Evolutionary conservation across 2,797 vertebrate genomes (phyloP).

Genomic region (Pempheris klunzingeri): DNA sequence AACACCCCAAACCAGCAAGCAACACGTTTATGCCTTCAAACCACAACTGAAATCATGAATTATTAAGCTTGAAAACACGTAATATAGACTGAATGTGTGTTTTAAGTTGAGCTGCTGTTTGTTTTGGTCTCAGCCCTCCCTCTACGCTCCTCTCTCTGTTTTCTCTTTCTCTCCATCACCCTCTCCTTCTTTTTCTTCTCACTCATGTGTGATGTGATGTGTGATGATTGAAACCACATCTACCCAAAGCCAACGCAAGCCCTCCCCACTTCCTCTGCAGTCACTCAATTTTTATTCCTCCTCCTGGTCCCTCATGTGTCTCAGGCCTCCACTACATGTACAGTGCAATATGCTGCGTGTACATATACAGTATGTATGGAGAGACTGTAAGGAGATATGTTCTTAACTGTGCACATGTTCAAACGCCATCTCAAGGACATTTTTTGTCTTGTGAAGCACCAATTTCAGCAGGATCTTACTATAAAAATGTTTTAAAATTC

Average conservation of each 20-base stretch:
- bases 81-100: conserved; percentile 25
- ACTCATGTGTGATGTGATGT: conserved; percentile 75
- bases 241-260: conserved; percentile 72
- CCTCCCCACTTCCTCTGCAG: conserved; percentile 67
- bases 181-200: conserved; percentile 73
- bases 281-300: conserved; percentile 54
- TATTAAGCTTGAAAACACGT: conserved; percentile 51
- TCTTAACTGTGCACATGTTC: conserved; percentile 14
- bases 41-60: conserved; percentile 46
- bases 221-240: conserved; percentile 82
- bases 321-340: conserved; percentile 1
- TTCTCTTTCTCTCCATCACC: conserved; percentile 67
- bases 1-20: conserved; percentile 39
- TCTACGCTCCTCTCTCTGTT: conserved; percentile 58
- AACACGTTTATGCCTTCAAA: conserved; percentile 32
- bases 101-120: conserved; percentile 58
- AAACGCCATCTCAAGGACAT: conserved; percentile 60
- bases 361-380: neutral
- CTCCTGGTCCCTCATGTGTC: conserved; percentile 18
- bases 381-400: neutral
- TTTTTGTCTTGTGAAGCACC: conserved; percentile 13
- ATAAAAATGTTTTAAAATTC: no score
- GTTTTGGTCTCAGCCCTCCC: conserved; percentile 53
- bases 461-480: conserved; percentile 57
- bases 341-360: neutral